A percentile compares a stretch with the other conserved stretches of the same genome.
Conservation (phyloP, 2,797 vertebrate species). For the Choloepus didactylus region DNA sequence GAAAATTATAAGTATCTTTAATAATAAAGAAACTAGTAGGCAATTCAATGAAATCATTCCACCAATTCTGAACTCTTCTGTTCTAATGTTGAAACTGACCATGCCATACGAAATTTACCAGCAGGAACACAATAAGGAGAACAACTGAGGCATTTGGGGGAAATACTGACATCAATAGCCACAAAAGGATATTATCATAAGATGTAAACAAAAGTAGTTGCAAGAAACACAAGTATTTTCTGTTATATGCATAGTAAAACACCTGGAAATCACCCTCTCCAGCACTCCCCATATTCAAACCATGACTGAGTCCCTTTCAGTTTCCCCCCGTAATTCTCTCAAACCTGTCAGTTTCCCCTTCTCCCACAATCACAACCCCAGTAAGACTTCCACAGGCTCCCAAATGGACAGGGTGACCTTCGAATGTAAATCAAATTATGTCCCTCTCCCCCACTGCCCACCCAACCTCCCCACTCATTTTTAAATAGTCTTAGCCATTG, state of each 20-base stretch:
- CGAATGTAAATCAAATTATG: not conserved
- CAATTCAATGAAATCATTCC: not conserved
- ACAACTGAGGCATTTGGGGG: not conserved
- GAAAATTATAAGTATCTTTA: slow-evolving; percentile 24
- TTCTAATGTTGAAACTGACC: not conserved
- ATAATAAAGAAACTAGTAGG: not conserved
- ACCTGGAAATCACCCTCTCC: too few species aligned
- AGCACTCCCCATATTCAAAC: not conserved
- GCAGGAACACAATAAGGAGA: not conserved
- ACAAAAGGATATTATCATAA: not conserved
- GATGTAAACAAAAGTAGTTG: not conserved
- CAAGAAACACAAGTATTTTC: not conserved
- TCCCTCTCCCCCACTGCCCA: too few species aligned
- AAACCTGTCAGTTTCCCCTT: not conserved
- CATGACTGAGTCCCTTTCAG: not conserved
- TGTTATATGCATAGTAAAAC: not conserved
- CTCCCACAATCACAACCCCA: not conserved
- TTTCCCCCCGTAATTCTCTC: not conserved
- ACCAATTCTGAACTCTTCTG: not conserved
- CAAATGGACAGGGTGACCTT: not conserved
- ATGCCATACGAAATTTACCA: not conserved
- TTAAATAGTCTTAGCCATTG: not conserved
- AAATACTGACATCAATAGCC: not conserved
- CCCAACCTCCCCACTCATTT: not conserved
- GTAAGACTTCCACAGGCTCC: not conserved